Evolutionary conservation across 2,113 vertebrate species (phyloP).

Genomic region (Pterocles burchelli): DNA sequence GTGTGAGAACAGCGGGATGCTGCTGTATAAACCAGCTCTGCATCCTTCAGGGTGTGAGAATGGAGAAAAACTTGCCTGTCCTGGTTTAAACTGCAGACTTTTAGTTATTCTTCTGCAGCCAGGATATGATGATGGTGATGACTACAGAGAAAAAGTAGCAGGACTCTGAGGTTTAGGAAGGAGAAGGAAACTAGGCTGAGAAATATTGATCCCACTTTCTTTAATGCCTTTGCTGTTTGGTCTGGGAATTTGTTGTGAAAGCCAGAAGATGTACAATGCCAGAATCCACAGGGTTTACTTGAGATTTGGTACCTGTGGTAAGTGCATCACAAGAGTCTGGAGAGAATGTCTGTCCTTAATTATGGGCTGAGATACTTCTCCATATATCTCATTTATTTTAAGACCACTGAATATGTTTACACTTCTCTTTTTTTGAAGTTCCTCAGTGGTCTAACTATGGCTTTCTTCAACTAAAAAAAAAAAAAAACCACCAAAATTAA

Average conservation of each 20-base stretch:
- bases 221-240: background rate
- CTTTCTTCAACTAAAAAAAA: background rate
- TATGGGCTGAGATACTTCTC: background rate
- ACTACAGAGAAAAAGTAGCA: background rate
- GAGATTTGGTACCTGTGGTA: background rate
- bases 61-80: background rate
- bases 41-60: background rate
- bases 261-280: background rate
- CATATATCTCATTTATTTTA: background rate
- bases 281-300: background rate
- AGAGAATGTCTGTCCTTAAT: background rate
- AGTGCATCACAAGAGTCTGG: background rate
- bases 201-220: background rate
- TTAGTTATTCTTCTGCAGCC: background rate
- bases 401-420: background rate
- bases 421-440: background rate
- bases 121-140: background rate
- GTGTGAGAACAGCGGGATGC: background rate
- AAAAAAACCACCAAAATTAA: background rate
- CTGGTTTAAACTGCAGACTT: background rate
- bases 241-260: background rate
- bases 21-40: background rate
- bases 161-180: background rate
- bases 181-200: background rate
- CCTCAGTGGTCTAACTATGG: background rate